Percentiles rank a stretch among this genome's conserved stretches.
These are phyloP conservation scores for Galaxea fascicularis DNA, from an alignment of 92 coral and sea anemone genomes.

Conservation along the genomic window DNA sequence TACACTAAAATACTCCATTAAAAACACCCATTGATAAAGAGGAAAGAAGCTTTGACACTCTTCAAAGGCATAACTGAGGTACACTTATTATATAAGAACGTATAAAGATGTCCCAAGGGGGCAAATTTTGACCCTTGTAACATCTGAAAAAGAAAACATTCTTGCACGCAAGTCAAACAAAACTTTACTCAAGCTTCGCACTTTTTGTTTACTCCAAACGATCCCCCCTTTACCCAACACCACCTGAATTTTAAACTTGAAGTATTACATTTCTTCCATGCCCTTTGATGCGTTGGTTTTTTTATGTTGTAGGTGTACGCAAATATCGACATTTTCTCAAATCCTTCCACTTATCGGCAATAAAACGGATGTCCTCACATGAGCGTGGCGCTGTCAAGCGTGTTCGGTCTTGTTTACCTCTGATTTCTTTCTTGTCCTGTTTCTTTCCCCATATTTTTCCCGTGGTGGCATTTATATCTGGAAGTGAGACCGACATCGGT, in stretches of 20 bases:
- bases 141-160: neutral
- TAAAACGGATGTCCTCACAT: neutral
- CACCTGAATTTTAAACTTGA: neutral
- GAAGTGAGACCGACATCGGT: conserved; percentile 1
- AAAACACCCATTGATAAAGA: no score
- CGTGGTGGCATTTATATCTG: neutral
- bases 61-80: neutral
- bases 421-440: neutral
- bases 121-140: neutral
- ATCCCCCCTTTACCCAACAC: no score
- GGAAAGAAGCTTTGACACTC: neutral
- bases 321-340: conserved; percentile 16
- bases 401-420: neutral
- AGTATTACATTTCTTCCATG: neutral
- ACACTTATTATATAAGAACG: neutral
- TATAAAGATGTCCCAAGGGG: neutral
- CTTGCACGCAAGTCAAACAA: neutral
- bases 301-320: neutral
- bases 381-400: neutral
- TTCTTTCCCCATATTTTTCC: neutral
- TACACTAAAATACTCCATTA: no score
- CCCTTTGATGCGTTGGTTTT: neutral
- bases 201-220: no score
- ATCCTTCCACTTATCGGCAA: neutral
- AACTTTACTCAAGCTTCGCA: no score